These are phyloP conservation scores for Xyrichtys novacula DNA, from an alignment of 2,797 vertebrate genomes.

Conservation along the genomic window DNA sequence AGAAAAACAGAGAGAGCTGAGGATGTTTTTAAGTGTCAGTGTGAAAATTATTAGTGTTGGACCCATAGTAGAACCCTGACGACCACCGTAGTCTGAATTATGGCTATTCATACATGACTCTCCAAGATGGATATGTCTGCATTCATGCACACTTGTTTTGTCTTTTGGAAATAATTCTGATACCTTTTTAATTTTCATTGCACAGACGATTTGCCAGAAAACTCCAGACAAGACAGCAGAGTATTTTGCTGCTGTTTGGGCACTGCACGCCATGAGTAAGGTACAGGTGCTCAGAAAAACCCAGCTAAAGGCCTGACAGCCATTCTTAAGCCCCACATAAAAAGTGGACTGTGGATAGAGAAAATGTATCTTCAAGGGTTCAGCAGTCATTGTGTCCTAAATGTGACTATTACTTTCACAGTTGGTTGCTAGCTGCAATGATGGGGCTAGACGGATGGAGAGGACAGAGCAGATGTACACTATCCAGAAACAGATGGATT, in stretches of 20 bases:
- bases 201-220: slow-evolving; percentile 95
- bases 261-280: slow-evolving; percentile 95
- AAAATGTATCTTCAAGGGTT: neutral
- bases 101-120: neutral
- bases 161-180: neutral
- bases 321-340: too few species aligned
- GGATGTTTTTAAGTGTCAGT: neutral
- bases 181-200: slow-evolving; percentile 19
- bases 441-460: slow-evolving; percentile 94
- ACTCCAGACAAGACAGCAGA: slow-evolving; percentile 76
- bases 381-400: neutral
- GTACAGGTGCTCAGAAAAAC: slow-evolving; percentile 70
- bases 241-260: slow-evolving; percentile 87
- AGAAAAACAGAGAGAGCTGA: neutral
- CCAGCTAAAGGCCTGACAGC: neutral
- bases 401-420: slow-evolving; percentile 56
- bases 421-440: slow-evolving; percentile 94
- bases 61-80: neutral
- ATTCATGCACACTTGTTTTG: neutral
- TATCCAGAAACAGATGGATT: slow-evolving; percentile 96
- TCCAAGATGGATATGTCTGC: neutral
- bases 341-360: neutral
- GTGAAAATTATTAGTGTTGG: neutral
- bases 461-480: slow-evolving; percentile 96
- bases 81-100: neutral